Evolutionary conservation across 92 coral and sea anemone genomes (phyloP), one percentile per base, ranked within the genome.

Genomic region (Pocillopora meandrina): DNA sequence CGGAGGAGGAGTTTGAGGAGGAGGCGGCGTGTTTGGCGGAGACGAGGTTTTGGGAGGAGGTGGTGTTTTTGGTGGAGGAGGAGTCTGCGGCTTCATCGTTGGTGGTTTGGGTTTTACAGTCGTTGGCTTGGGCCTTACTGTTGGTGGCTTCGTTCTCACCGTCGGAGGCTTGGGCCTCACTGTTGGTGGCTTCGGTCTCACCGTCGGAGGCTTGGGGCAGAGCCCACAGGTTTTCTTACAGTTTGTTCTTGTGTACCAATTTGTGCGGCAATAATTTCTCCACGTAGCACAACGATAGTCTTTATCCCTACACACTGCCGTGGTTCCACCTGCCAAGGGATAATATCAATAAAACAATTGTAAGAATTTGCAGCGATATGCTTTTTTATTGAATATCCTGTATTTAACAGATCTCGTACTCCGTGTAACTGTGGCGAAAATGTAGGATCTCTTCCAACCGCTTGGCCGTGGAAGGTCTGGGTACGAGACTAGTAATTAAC

Each of bases 81-180:
- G 80, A 6, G 90, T 81, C 42, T 55, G 58, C 0, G 92, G 93
- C 19, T 84, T 75, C 3, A 16, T 81, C 11, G 93, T 90, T 18
- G 82, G 76, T 0, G 90, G 90, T 33, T 85, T 70, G 18, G 88
- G 92, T 16, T 77, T 67, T 4, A 33, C 86, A 11, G 90, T 90
- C 13, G 90, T 87, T 21, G 93, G 88, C 59, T 78, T 86, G 82
- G 92, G 92, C 14, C 86, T 26, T 18, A 10, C 71, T 1, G 92
- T 89, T 0, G 89, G 89, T 5, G 92, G 92, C 68, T 77, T 71
- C 7, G 87, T 87, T 17, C 72, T 75, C 19, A 76, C 86, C 17
- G 90, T 90, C 23, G 91, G 91, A 11, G 93, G 93, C 69, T 84
- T 81, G 57, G 93, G 91, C 26, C 76, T 82, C 12, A 82, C 90